A percentile compares a stretch with the other conserved stretches of the same genome.
These are phyloP conservation scores for Monochamus saltuarius DNA, from an alignment of 1,140 invertebrate species.

Conservation along the genomic window DNA sequence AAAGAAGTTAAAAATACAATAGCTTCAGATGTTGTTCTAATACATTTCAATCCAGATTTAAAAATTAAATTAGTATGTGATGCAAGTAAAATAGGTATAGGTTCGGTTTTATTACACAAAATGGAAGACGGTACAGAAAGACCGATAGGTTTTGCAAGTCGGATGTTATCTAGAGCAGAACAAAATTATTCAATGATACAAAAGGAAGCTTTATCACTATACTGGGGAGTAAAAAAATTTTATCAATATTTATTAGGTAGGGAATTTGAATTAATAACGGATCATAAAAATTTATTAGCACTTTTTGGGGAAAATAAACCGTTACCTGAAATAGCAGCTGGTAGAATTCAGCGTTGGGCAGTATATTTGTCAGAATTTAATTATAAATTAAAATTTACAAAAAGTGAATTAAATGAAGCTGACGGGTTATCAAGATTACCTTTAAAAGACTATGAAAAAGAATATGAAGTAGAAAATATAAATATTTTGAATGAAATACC, in stretches of 20 bases:
- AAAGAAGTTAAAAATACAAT: background rate
- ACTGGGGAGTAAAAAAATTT: background rate
- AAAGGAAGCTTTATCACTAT: background rate
- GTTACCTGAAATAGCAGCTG: background rate
- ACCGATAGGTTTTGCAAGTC: no score
- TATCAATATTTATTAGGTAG: conserved; percentile 18
- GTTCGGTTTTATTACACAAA: background rate
- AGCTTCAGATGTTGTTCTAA: background rate
- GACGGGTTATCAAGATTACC: no score
- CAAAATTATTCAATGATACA: background rate
- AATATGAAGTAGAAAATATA: background rate
- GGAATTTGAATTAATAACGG: no score
- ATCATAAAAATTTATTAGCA: no score
- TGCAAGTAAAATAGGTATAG: background rate
- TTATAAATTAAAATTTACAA: no score
- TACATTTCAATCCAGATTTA: background rate
- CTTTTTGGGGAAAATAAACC: no score
- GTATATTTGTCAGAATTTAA: no score
- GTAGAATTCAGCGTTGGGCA: no score
- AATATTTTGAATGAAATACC: background rate
- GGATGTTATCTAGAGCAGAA: background rate
- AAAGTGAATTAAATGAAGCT: no score
- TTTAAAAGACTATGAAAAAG: no score
- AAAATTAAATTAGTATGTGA: conserved; percentile 20
- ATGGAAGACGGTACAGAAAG: no score